Percentiles rank a stretch among this genome's conserved stretches.
Conservation (phyloP, 2,888 invertebrate genomes). For the Andrena bucephala region DNA sequence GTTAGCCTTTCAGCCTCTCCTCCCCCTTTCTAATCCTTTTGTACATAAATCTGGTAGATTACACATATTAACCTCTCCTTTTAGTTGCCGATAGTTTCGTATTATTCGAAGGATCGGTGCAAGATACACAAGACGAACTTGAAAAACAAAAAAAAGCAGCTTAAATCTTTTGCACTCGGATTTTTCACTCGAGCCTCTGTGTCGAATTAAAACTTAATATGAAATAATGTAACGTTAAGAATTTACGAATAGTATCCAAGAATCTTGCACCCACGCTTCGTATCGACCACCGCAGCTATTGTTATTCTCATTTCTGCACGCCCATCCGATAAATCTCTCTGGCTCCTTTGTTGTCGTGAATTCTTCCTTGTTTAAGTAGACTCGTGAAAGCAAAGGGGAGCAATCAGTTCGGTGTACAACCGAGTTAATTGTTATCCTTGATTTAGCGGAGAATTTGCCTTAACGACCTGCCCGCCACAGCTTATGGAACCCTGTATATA, state of each 20-base stretch:
- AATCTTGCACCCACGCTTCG: slow-evolving; percentile 47
- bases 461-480: slow-evolving; percentile 35
- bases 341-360: slow-evolving; percentile 30
- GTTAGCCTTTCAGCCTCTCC: background rate
- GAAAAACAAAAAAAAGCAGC: background rate
- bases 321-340: slow-evolving; percentile 23
- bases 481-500: slow-evolving; percentile 51
- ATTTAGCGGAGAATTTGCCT: slow-evolving; percentile 34
- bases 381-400: slow-evolving; percentile 19
- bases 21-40: slow-evolving; percentile 6
- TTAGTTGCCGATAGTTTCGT: slow-evolving; percentile 10
- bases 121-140: slow-evolving; percentile 2
- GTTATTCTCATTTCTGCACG: slow-evolving; percentile 53
- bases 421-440: slow-evolving; percentile 26
- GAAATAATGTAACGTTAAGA: background rate
- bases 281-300: slow-evolving; percentile 13
- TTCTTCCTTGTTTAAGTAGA: slow-evolving; percentile 20
- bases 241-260: background rate
- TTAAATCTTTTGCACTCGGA: background rate
- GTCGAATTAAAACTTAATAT: too few species aligned
- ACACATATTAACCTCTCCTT: slow-evolving; percentile 15
- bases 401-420: slow-evolving; percentile 21
- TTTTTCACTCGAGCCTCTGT: too few species aligned
- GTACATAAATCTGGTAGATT: slow-evolving; percentile 30
- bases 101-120: slow-evolving; percentile 34